These are phyloP conservation scores for Hirundichthys speculiger DNA, from an alignment of 2,113 vertebrate genomes.

Conservation along the genomic window DNA sequence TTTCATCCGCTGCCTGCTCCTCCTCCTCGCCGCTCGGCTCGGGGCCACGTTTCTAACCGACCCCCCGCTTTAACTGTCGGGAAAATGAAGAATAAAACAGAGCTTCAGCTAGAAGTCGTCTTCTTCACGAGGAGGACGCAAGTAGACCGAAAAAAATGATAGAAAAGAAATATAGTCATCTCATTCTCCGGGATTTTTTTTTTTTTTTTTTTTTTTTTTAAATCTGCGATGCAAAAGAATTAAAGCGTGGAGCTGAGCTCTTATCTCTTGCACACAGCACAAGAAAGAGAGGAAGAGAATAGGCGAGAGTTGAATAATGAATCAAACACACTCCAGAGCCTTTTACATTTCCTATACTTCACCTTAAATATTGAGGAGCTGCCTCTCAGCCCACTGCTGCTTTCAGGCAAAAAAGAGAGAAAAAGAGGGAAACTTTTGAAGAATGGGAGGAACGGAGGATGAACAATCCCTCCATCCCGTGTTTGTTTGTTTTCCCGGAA, in stretches of 20 bases:
- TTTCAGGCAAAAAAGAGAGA: conserved; percentile 21
- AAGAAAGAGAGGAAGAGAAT: conserved; percentile 45
- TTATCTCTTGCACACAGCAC: conserved; percentile 68
- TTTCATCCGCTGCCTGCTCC: conserved; percentile 26
- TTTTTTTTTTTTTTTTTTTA: conserved; percentile 43
- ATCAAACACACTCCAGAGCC: conserved; percentile 66
- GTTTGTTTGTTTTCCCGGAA: conserved; percentile 13
- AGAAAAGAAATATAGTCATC: conserved; percentile 42
- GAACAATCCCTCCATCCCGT: conserved; percentile 20
- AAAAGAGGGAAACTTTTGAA: conserved; percentile 30
- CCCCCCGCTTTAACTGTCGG: conserved; percentile 20
- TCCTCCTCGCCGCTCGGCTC: not conserved
- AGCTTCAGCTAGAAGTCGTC: too few relatives aligned
- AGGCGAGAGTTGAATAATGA: conserved; percentile 74
- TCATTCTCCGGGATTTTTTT: conserved; percentile 55
- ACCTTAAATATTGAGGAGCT: conserved; percentile 71
- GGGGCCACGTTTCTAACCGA: conserved; percentile 7
- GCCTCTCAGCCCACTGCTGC: conserved; percentile 25
- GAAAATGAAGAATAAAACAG: conserved; percentile 10
- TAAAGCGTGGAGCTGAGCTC: conserved; percentile 65
- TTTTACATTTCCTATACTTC: conserved; percentile 62
- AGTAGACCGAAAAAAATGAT: conserved; percentile 25
- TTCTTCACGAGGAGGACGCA: conserved; percentile 4
- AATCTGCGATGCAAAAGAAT: conserved; percentile 77
- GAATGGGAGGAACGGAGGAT: not conserved